Evolutionary conservation across 2,113 vertebrate species (phyloP).

Genomic region (Protobothrops flavoviridis): DNA sequence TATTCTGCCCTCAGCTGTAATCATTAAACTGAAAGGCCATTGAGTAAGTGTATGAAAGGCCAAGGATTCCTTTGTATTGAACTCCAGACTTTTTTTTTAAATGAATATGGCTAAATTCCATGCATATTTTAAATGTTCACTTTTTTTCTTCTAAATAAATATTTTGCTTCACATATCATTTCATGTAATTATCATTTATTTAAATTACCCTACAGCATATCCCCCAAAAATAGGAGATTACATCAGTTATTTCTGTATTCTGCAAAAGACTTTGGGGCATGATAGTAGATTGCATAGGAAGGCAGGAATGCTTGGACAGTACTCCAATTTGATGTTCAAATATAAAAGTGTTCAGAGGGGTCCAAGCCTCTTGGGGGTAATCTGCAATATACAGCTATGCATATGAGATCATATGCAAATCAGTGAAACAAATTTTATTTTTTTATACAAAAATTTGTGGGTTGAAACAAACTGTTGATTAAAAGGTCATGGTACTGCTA

Average conservation of each 20-base stretch:
- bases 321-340: neutral
- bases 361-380: neutral
- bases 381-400: neutral
- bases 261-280: neutral
- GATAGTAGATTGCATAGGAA: neutral
- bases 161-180: neutral
- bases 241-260: neutral
- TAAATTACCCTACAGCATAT: neutral
- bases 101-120: neutral
- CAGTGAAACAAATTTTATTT: neutral
- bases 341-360: neutral
- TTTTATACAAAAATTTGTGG: neutral
- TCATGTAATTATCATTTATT: neutral
- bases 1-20: neutral
- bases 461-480: neutral
- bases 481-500: neutral
- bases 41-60: neutral
- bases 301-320: neutral
- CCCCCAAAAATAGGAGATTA: neutral
- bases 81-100: neutral
- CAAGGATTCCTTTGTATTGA: neutral
- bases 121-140: neutral
- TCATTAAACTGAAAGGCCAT: neutral
- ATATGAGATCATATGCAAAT: neutral
- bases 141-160: neutral